Base-by-base conservation (phyloP, 2,888 invertebrate genomes). In the Aleiodes testaceus region DNA sequence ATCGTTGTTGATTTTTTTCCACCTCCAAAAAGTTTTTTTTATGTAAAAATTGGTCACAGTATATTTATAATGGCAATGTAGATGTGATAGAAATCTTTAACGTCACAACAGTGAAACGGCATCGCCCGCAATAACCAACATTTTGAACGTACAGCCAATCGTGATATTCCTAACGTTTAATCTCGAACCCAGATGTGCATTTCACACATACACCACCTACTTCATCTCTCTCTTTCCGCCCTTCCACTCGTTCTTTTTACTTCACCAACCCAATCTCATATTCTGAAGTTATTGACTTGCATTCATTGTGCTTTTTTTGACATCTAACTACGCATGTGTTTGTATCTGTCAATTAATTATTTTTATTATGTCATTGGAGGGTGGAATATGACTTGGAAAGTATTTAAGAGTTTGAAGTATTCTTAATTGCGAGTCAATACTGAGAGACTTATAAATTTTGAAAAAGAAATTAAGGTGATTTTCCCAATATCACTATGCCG, bases 71-170 rank as follows among this genome's bases (percentile, higher is more conserved):
- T 52, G 9, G 30, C 55, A 59, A 50, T 66, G 55, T 9, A 14
- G 42, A 50, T 42, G 69, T 64, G 72, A 74, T 72, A 74, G 77
- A 82, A 84, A 83, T 80, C 80, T 80, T 82, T 81, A 85, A 84
- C 82, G 84, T 85, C 83, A 85, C 84, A 84, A 83, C 81, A 82
- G 80, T 75, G 78, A 79, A 75, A 78, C 75, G 73, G 78, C 82
- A 82, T 85, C 79, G 79, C 79, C 80, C 77, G 80, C 81, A 82
- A 79, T 82, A 85, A 85, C 84, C 84, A 85, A 84, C 85, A 85
- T 85, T 85, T 85, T 85, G 84, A 85, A 85, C 82, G 79, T 76
- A 77, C 77, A 79, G 78, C 83, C 83, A 84, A 84, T 83, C 81
- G 9, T 9, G 9, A 36, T 36, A 65, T 61, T 47, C 52, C 53